A percentile compares a stretch with the other conserved stretches of the same genome.
These are phyloP conservation scores for Zophobas morio DNA, from an alignment of 1,140 invertebrate genomes.

Conservation along the genomic window DNA sequence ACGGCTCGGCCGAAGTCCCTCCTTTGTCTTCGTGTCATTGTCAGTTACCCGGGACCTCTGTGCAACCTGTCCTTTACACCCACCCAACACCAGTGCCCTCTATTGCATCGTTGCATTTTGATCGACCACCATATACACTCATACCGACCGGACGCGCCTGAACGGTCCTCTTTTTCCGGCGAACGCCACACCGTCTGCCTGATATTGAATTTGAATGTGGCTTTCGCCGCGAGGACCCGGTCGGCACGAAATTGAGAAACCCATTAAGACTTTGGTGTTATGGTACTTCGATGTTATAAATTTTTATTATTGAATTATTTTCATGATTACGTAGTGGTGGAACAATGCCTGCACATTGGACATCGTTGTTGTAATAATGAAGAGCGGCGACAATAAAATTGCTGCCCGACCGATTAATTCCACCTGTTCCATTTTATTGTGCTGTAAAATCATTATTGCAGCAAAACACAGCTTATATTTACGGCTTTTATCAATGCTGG, in stretches of 20 bases:
- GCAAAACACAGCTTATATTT: slow-evolving; percentile 57
- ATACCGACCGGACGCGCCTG: slow-evolving; percentile 20
- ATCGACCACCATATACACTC: slow-evolving; percentile 60
- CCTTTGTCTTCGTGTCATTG: slow-evolving; percentile 77
- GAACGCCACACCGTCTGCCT: no score
- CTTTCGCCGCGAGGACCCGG: not conserved
- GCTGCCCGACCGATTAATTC: slow-evolving; percentile 8
- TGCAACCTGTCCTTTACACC: slow-evolving; percentile 62
- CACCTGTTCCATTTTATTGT: slow-evolving; percentile 19
- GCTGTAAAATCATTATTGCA: slow-evolving; percentile 54
- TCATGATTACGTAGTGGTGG: slow-evolving; percentile 61
- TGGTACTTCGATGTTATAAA: slow-evolving; percentile 50
- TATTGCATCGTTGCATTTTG: slow-evolving; percentile 67
- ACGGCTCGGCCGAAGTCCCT: slow-evolving; percentile 70
- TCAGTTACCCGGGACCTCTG: slow-evolving; percentile 68
- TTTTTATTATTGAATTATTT: slow-evolving; percentile 54
- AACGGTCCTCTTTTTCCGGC: not conserved
- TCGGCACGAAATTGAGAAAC: slow-evolving; percentile 28
- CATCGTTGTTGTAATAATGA: slow-evolving; percentile 56
- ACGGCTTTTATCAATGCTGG: slow-evolving; percentile 57
- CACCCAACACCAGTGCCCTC: slow-evolving; percentile 69
- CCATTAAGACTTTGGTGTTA: slow-evolving; percentile 50
- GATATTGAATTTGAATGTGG: not conserved
- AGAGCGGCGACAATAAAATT: slow-evolving; percentile 42
- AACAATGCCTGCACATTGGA: slow-evolving; percentile 58